A percentile compares a stretch with the other conserved stretches of the same genome.
phyloP scores from a whole-genome alignment of 23 tunicate genomes.

The Styela clava region DNA sequence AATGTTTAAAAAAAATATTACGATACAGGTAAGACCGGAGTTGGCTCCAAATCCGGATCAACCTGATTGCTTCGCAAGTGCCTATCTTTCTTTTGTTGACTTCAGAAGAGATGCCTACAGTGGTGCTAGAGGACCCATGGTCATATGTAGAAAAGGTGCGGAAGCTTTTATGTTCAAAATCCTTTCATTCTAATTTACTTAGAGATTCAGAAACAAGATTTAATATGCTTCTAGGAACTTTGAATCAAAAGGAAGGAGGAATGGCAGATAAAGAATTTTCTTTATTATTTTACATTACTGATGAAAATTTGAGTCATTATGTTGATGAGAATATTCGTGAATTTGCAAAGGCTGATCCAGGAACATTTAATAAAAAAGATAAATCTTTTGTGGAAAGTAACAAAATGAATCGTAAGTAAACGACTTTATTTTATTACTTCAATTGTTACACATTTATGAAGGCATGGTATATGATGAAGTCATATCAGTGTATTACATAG shows the following conservation, averaged over 20 bases:
- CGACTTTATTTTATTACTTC: not conserved
- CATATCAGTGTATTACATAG: too few relatives aligned
- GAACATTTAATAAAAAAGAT: conserved; percentile 11
- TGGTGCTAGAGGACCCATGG: conserved; percentile 47
- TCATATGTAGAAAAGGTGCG: conserved; percentile 44
- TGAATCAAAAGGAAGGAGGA: not conserved
- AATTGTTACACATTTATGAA: too few relatives aligned
- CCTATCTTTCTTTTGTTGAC: conserved; percentile 44
- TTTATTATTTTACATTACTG: conserved; percentile 35
- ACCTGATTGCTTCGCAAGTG: conserved; percentile 37
- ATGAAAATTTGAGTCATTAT: conserved; percentile 51
- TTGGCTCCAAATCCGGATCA: conserved; percentile 33
- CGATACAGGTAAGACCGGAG: conserved; percentile 37
- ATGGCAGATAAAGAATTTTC: conserved; percentile 40
- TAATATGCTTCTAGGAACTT: not conserved
- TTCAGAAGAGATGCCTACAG: conserved; percentile 24
- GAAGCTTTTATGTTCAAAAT: too few relatives aligned
- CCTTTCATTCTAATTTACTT: not conserved
- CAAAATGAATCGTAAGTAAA: conserved; percentile 45
- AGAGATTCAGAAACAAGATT: not conserved
- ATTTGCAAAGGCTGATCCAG: conserved; percentile 30
- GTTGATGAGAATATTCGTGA: conserved; percentile 36
- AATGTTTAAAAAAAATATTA: too few relatives aligned
- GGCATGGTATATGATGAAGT: too few relatives aligned
- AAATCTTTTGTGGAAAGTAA: conserved; percentile 46